phyloP scores from a whole-genome alignment of 2,113 vertebrate species.

The Platysteira castanea region DNA sequence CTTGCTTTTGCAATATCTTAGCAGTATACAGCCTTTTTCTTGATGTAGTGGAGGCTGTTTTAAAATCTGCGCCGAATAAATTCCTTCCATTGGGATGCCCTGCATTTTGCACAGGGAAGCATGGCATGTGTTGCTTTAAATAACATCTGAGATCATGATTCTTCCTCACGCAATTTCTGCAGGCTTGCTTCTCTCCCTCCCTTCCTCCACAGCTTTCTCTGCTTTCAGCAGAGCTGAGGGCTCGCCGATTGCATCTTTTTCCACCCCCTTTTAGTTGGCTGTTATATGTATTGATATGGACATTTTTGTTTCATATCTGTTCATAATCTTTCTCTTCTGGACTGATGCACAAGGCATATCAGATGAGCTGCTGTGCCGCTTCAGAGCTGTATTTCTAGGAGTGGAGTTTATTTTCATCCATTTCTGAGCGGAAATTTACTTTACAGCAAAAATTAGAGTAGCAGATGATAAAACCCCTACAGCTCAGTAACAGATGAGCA shows the following conservation, averaged over 20 bases:
- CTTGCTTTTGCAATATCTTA: neutral
- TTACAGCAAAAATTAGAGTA: neutral
- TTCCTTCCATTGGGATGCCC: neutral
- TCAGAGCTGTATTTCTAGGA: neutral
- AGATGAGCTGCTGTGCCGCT: neutral
- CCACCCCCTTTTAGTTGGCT: neutral
- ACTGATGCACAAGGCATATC: neutral
- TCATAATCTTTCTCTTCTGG: neutral
- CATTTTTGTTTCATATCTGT: neutral
- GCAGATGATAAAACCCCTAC: constrained; percentile 14
- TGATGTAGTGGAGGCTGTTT: neutral
- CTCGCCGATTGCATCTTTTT: neutral
- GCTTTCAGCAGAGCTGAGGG: neutral
- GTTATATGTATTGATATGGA: neutral
- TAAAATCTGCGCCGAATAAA: neutral
- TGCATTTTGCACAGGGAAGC: neutral
- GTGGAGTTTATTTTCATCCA: neutral
- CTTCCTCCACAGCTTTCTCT: neutral
- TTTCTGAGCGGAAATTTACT: neutral
- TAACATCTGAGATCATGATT: neutral
- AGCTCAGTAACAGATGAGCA: neutral
- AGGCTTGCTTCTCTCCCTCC: neutral
- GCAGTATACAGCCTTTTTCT: neutral
- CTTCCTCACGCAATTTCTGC: neutral
- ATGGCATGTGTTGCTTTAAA: neutral